Evolutionary conservation across 92 coral and sea anemone species (phyloP).

Genomic region (Nematostella vectensis): DNA sequence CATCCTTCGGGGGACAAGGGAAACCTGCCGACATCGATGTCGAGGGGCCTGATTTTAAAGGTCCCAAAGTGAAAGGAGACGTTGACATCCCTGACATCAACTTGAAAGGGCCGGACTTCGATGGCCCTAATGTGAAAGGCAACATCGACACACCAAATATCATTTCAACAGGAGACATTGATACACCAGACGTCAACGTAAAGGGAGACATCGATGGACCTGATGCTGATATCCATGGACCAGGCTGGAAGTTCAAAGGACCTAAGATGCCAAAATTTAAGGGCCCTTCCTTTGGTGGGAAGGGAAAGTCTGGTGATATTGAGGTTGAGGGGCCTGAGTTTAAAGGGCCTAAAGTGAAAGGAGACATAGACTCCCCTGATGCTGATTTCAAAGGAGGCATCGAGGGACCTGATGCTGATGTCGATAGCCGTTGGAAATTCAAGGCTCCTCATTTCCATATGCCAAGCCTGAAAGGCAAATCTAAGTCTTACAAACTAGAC

Average conservation of each 20-base stretch:
- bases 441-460: constrained; percentile 7
- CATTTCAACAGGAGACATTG: too few relatives aligned
- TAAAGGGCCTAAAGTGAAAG: constrained; percentile 9
- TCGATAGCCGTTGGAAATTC: not conserved
- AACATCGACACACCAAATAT: not conserved
- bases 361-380: constrained; percentile 1
- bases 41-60: constrained; percentile 8
- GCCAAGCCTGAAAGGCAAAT: constrained; percentile 4
- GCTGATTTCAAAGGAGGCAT: not conserved
- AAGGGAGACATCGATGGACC: not conserved
- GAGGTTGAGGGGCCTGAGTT: constrained; percentile 6
- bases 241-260: not conserved
- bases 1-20: constrained; percentile 3
- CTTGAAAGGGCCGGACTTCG: constrained; percentile 1
- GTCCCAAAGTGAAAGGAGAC: not conserved
- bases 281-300: constrained; percentile 2
- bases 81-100: not conserved
- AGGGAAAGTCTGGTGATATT: constrained; percentile 7
- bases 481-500: constrained; percentile 8
- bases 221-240: constrained; percentile 6
- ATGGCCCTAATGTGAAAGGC: constrained; percentile 18
- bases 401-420: constrained; percentile 5
- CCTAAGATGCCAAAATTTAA: constrained; percentile 5
- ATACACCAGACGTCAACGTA: too few relatives aligned
- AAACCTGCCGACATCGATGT: constrained; percentile 1